These are phyloP conservation scores for Perccottus glenii DNA, from an alignment of 2,113 vertebrate genomes.

Conservation along the genomic window DNA sequence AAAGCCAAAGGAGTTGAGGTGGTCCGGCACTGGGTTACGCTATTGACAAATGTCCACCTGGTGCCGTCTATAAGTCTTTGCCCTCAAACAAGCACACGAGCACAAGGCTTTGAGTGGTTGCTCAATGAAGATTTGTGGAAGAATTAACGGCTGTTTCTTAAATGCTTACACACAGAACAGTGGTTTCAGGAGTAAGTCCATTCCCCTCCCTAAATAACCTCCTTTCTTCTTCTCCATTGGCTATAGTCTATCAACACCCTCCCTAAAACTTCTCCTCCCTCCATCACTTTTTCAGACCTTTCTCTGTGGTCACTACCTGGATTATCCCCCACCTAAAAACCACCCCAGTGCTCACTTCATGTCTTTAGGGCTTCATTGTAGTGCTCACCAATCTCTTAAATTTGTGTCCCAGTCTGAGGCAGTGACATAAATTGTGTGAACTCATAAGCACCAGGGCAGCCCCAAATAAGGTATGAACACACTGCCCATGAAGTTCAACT, in stretches of 20 bases:
- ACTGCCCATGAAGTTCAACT: constrained; percentile 47
- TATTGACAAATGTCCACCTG: constrained; percentile 19
- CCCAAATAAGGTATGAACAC: constrained; percentile 80
- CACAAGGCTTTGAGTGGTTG: constrained; percentile 3
- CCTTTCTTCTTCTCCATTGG: constrained; percentile 73
- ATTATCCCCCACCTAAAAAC: neutral
- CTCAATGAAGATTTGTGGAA: constrained; percentile 3
- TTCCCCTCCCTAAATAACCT: constrained; percentile 67
- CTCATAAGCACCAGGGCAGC: constrained; percentile 56
- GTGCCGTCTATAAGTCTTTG: constrained; percentile 23
- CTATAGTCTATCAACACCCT: constrained; percentile 62
- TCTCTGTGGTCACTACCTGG: constrained; percentile 32
- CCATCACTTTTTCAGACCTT: constrained; percentile 51
- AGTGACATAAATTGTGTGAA: constrained; percentile 69
- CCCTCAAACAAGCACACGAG: neutral
- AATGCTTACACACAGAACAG: constrained; percentile 26
- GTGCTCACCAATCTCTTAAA: constrained; percentile 23
- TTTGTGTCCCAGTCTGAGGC: constrained; percentile 57
- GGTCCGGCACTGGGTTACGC: constrained; percentile 28
- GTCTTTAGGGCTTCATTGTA: constrained; percentile 20
- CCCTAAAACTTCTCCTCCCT: constrained; percentile 60
- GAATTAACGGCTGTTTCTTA: constrained; percentile 36
- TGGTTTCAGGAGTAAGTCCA: constrained; percentile 50
- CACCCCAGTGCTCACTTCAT: neutral
- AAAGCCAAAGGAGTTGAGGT: constrained; percentile 45